Percentiles rank a stretch among this genome's conserved stretches.
Conservation (phyloP, 2,888 invertebrate species). For the Hydroisotoma schaefferi region DNA sequence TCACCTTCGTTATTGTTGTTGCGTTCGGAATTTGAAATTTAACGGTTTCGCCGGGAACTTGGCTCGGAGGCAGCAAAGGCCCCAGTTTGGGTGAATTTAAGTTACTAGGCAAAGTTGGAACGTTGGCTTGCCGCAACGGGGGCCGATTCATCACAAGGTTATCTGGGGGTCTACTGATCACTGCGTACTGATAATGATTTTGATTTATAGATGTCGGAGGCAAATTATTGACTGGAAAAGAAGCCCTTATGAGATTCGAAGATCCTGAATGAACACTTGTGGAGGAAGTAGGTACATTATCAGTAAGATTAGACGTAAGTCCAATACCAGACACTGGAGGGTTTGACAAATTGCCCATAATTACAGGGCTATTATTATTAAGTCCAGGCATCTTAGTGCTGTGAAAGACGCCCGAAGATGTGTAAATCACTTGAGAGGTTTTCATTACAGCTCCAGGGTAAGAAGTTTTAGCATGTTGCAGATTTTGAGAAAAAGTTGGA, state of each 20-base stretch:
- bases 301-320: not conserved
- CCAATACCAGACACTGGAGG: not conserved
- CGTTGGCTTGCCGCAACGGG: not conserved
- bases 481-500: not conserved
- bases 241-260: not conserved
- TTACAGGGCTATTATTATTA: not conserved
- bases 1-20: conserved; percentile 48
- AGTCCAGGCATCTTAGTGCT: not conserved
- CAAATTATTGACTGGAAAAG: not conserved
- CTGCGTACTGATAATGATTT: conserved; percentile 6
- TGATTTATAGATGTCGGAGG: not conserved
- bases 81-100: not conserved
- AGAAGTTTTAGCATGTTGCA: not conserved
- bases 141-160: not conserved
- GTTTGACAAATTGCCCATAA: not conserved
- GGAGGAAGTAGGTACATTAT: not conserved
- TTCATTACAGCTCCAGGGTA: not conserved
- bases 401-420: not conserved
- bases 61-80: conserved; percentile 12
- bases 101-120: not conserved
- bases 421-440: not conserved
- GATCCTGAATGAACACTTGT: not conserved
- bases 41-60: conserved; percentile 30
- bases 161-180: conserved; percentile 13
- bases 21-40: conserved; percentile 47